Base-by-base conservation (phyloP, 2,888 invertebrate genomes). In the Nezara viridula region DNA sequence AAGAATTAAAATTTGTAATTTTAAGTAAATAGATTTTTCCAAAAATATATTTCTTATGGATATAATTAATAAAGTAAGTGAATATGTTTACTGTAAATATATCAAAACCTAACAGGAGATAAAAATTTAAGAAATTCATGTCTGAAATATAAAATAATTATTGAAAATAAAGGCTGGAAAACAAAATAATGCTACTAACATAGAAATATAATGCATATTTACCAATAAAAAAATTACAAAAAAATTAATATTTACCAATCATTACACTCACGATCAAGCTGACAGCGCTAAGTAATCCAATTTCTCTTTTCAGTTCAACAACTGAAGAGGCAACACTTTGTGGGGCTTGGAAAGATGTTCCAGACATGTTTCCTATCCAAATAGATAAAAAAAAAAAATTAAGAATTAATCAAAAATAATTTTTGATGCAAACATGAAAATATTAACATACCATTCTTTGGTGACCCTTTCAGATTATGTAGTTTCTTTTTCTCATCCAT, bases 181-280 rank as follows among this genome's bases (percentile, higher is more conserved):
- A 73, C 19, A 19, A 24, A 2, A 86, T 27, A 89, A 66, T 86
- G n/a, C 47, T 52, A 47, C n/a, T 2, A n/a, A 81, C 37, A 21
- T 81, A 12, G 37, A 44, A 55, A 85, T 37, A 44, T 49, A 40
- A 32, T 32, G 21, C 88, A n/a, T n/a, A n/a, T n/a, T n/a, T n/a
- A n/a, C n/a, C n/a, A n/a, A n/a, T n/a, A n/a, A n/a, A n/a, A n/a
- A n/a, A n/a, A 44, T 44, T 44, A 44, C 10, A 44, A 44, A 44
- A 44, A 44, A 44, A 44, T 5, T 5, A 5, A 89, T 86, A 89
- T 49, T 32, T 92, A 95, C 97, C 98, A 91, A 98, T 97, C 97
- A 97, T 97, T 10, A 97, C 97, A 88, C 97, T 96, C 21, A 97
- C 94, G 91, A 98, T 97, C 91, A 97, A 94, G 92, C 96, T 96